phyloP scores from a whole-genome alignment of 2,113 vertebrate genomes.

The Diglossa brunneiventris region DNA sequence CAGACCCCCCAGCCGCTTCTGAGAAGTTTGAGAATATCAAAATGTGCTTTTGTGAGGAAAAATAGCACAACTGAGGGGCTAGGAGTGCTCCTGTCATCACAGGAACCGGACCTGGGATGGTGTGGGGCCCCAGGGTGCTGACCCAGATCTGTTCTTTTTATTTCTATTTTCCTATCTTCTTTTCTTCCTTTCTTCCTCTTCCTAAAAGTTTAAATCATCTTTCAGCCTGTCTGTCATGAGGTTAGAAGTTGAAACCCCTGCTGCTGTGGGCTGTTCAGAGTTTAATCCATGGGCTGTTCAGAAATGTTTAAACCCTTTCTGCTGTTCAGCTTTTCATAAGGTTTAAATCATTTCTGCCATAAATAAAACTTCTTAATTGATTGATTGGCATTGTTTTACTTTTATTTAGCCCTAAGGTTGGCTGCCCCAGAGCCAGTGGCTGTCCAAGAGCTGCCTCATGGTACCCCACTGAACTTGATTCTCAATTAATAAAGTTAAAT shows the following conservation, averaged over 20 bases:
- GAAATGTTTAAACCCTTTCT: not conserved
- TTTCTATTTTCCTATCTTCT: not conserved
- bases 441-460: rapidly evolving
- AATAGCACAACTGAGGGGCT: not conserved
- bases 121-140: not conserved
- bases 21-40: not conserved
- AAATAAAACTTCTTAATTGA: not conserved
- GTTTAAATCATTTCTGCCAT: not conserved
- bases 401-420: not conserved
- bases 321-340: not conserved
- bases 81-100: no score
- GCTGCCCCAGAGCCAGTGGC: not conserved
- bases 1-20: not conserved
- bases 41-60: not conserved
- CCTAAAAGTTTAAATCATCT: not conserved
- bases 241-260: rapidly evolving
- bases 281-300: not conserved
- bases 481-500: not conserved
- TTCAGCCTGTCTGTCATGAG: not conserved
- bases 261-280: rapidly evolving
- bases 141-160: not conserved
- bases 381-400: not conserved
- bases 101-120: no score
- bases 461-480: not conserved
- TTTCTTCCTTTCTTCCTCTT: not conserved